Evolutionary conservation across 2,888 invertebrate species (phyloP), one percentile per base, ranked within the genome.

Genomic region (Rugalucina vietnamica): DNA sequence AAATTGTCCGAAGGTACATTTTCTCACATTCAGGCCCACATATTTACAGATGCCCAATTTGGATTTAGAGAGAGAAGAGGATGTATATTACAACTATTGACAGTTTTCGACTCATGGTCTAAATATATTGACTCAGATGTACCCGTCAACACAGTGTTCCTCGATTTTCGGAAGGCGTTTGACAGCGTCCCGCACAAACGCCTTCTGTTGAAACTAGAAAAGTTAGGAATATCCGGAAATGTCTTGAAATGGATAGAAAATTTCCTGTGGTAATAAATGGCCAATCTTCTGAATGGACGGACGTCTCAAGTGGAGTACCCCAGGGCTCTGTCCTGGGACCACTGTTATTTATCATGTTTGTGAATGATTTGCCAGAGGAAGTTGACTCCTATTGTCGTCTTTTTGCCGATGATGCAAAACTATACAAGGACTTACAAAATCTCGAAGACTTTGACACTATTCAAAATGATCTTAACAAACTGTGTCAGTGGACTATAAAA

Each of bases 401-500:
- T 21, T 74, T 74, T 74, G 74, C 74, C 32, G 74, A 50, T 50
- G 74, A 50, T 29, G 43, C 54, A 8, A 74, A 74, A 24, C 5
- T 50, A 32, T 65, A 65, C 34, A 65, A 65, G 21, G 65, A 34
- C 4, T 50, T 49, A n/a, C 50, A 54, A 18, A 65, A 5, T 14
- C 0, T n/a, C 3, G 29, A 50, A 34, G 71, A 76, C 60, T 43
- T 24, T 32, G 54, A 76, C 3, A 50, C 8, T 4, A 27, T 81
- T 21, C 81, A 81, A 60, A 34, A 72, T 43, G 57, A 72, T 49
- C 1, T 81, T 5, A 54, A 24, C 24, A 70, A 50, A 21, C 50
- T 60, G 21, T 82, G 82, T 70, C 14, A 69, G 32, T 82, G 82
- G 82, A 37, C 70, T 0, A 54, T 34, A 1, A 75, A 79, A 60